Conservation (phyloP, 2,888 invertebrate genomes). For the Muscina levida region DNA sequence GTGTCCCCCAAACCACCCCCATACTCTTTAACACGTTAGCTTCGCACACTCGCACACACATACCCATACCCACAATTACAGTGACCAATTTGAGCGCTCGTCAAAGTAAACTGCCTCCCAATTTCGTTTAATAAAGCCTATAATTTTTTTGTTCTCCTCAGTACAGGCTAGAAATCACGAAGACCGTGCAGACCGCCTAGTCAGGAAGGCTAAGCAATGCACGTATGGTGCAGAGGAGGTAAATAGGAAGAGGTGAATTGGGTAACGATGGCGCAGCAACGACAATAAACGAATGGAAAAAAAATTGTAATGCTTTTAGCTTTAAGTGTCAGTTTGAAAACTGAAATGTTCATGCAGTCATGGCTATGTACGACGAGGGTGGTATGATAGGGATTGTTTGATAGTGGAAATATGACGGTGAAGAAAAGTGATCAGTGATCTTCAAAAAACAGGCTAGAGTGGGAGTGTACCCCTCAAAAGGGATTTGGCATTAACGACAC, state of each 20-base stretch:
- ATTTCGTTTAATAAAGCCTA: constrained; percentile 10
- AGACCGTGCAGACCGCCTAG: no score
- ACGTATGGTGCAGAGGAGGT: constrained; percentile 39
- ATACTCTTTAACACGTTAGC: background rate
- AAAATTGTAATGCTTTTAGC: constrained; percentile 51
- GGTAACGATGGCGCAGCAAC: background rate
- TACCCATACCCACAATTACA: no score
- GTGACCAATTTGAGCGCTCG: no score
- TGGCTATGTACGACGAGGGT: background rate
- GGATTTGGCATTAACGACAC: no score
- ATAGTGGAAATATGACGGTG: background rate
- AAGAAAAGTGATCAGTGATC: no score
- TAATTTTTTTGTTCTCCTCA: background rate
- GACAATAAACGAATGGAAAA: constrained; percentile 15
- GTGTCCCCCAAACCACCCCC: background rate
- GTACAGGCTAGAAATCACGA: background rate
- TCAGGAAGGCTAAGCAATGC: constrained; percentile 20
- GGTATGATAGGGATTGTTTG: background rate
- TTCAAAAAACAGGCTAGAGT: no score
- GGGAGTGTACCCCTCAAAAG: no score
- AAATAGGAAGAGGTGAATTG: background rate
- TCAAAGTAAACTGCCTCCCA: constrained; percentile 17
- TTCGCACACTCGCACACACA: background rate
- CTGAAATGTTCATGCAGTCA: background rate
- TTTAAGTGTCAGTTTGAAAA: constrained; percentile 43